Evolutionary conservation across 2,113 vertebrate species (phyloP).

Genomic region (Blennius ocellaris): DNA sequence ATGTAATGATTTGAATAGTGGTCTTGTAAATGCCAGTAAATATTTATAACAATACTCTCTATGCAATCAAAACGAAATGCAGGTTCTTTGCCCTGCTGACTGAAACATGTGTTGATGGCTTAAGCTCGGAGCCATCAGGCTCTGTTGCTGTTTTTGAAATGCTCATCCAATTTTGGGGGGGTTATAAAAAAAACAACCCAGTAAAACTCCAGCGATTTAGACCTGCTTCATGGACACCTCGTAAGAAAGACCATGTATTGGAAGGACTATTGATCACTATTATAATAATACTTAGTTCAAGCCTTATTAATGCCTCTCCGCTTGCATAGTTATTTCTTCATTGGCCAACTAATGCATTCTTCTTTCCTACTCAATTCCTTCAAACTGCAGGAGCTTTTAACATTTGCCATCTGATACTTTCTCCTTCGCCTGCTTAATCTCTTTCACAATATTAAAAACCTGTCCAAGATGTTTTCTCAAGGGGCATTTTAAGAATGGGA

Average conservation of each 20-base stretch:
- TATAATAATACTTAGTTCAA: not conserved
- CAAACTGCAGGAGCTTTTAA: conserved; percentile 32
- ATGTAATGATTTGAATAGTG: no score
- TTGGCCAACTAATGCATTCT: conserved; percentile 10
- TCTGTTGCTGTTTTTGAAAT: no score
- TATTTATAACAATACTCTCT: no score
- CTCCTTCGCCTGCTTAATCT: conserved; percentile 49
- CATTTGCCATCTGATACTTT: conserved; percentile 32
- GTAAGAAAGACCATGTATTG: conserved; percentile 9
- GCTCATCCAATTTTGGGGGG: no score
- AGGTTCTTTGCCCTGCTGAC: no score
- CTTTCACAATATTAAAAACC: conserved; percentile 41
- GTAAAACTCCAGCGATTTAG: conserved; percentile 2
- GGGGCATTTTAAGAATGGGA: conserved; percentile 13
- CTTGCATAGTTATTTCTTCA: conserved; percentile 21
- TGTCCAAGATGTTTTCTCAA: conserved; percentile 4
- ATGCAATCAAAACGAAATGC: no score
- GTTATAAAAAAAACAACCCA: no score
- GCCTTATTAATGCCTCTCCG: conserved; percentile 4
- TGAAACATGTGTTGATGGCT: no score
- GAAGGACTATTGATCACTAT: conserved; percentile 16
- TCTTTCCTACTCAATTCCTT: conserved; percentile 23
- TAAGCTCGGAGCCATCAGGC: no score
- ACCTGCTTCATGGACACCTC: not conserved
- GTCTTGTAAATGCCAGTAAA: no score